phyloP scores from a whole-genome alignment of 2,113 vertebrate genomes.

The Himantopus leucocephalus region DNA sequence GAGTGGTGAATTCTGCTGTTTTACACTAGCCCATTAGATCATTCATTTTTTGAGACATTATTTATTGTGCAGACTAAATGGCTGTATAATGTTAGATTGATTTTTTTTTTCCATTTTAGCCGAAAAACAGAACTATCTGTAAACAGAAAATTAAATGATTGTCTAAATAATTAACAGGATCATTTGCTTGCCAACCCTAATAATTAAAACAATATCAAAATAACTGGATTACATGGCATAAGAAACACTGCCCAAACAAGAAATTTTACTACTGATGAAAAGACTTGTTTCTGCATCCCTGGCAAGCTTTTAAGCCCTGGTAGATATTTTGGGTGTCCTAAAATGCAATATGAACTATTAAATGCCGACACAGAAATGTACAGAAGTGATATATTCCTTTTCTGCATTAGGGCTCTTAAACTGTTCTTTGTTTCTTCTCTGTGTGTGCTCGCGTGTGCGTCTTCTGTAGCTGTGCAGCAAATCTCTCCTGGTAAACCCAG shows the following conservation, averaged over 20 bases:
- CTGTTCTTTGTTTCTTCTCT: not conserved
- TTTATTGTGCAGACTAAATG: not conserved
- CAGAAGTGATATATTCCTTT: not conserved
- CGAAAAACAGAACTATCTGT: not conserved
- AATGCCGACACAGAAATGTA: not conserved
- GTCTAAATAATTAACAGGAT: not conserved
- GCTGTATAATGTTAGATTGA: not conserved
- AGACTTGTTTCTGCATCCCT: not conserved
- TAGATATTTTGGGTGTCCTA: not conserved
- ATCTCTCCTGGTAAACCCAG: not conserved
- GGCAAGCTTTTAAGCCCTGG: not conserved
- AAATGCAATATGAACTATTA: not conserved
- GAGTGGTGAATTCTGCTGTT: slow-evolving; percentile 3
- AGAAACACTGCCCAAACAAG: not conserved
- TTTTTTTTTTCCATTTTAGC: not conserved
- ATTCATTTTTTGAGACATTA: slow-evolving; percentile 18
- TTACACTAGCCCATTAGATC: slow-evolving; percentile 4
- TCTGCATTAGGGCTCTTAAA: not conserved
- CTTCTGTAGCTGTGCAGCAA: not conserved
- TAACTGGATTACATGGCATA: not conserved
- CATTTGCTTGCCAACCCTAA: not conserved
- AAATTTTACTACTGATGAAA: not conserved
- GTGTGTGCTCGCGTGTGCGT: accelerated
- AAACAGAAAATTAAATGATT: slow-evolving; percentile 20
- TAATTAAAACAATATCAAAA: not conserved